Evolutionary conservation across 2,113 vertebrate species (phyloP), one percentile per base, ranked within the genome.

Genomic region (Ctenomys sociabilis): DNA sequence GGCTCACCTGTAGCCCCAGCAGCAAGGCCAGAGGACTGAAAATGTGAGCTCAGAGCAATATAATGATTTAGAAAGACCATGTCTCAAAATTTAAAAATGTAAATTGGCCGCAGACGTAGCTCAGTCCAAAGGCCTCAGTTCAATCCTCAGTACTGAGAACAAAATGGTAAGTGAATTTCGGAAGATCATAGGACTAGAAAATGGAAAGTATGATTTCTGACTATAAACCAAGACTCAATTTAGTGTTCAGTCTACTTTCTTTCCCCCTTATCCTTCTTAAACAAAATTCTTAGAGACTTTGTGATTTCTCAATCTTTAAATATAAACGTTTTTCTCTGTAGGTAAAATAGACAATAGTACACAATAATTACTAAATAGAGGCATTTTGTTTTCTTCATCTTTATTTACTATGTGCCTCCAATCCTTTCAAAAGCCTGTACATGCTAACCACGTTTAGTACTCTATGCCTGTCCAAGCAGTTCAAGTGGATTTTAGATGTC

Each of bases 211-310:
- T 57, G 45, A 32, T 77, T 24, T 77, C 12, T 77, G 19, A 57
- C 70, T 64, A 49, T 40, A 82, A 77, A 43, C 24, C 19, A 92
- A 75, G 64, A 92, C 28, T 93, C 32, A 63, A 37, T 17, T 57
- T 85, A 91, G 24, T n/a, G 11, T 85, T 5, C 1, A 63, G 63
- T 85, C 70, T 61, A 43, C 86, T 88, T 95, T 80, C 21, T 49
- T 95, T 54, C n/a, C 5, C 9, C 85, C 26, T 88, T 85, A 70
- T 16, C 32, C 8, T 88, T 95, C 52, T 57, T 28, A 43, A 83
- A 63, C 40, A 89, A 70, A 70, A 43, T 66, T 94, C 45, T 63
- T 63, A 26, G 77, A 83, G 30, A 86, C 83, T 83, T 88, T 96
- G 22, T 5, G 11, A 75, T 43, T 43, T 75, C 24, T 45, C 43